Percentiles rank a stretch among this genome's conserved stretches.
Evolutionary conservation across 2,888 invertebrate species (phyloP).

Genomic region (Caenorhabditis sp.): DNA sequence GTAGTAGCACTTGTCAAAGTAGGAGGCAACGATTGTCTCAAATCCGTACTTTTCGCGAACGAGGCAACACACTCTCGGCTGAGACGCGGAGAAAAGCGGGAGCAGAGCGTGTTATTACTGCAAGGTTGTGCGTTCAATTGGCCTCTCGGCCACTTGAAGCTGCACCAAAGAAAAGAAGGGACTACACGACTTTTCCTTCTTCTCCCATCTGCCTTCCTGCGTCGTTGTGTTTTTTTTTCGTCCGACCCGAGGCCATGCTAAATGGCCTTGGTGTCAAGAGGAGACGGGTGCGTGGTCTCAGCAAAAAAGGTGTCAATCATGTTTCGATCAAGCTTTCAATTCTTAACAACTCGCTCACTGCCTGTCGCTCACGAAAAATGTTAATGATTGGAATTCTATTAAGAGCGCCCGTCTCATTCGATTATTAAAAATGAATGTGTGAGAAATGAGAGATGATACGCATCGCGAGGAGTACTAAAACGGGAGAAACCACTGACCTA

Average conservation of each 20-base stretch:
- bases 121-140: conserved; percentile 54
- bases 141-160: conserved; percentile 48
- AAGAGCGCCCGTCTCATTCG: not conserved
- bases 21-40: conserved; percentile 7
- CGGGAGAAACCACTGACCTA: too few relatives aligned
- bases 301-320: conserved; percentile 51
- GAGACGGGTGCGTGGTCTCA: conserved; percentile 18
- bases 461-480: too few relatives aligned
- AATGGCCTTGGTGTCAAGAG: conserved; percentile 52
- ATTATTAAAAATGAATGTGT: not conserved
- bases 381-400: conserved; percentile 16
- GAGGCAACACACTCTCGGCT: conserved; percentile 4
- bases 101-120: conserved; percentile 44
- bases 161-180: conserved; percentile 32
- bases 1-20: conserved; percentile 35
- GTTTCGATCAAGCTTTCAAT: conserved; percentile 26
- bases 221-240: conserved; percentile 33
- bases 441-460: not conserved
- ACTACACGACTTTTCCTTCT: conserved; percentile 21
- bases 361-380: conserved; percentile 6
- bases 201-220: conserved; percentile 6
- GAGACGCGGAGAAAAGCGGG: conserved; percentile 28
- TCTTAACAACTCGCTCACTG: conserved; percentile 26
- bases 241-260: conserved; percentile 12
- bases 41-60: conserved; percentile 30